Evolutionary conservation across 2,888 invertebrate genomes (phyloP), one percentile per base, ranked within the genome.

Genomic region (Dasysyrphus tricinctus): DNA sequence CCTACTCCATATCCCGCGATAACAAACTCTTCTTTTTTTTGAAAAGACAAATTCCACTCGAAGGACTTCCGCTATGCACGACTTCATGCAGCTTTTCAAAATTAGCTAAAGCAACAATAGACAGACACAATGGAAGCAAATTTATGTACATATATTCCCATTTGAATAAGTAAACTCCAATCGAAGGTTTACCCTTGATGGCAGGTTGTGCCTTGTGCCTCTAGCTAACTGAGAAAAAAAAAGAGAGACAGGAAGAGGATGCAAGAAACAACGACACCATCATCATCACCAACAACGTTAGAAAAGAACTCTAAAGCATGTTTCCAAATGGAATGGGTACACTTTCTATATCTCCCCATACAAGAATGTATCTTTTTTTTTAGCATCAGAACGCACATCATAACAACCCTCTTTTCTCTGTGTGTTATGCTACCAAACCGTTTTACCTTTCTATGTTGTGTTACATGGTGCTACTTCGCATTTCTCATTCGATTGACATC

Each of bases 21-120:
- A 59, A 39, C 16, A 19, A 37, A 24, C 11, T 12, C 4, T 34
- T 7, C 2, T 16, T 11, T 37, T 59, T 39, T 11, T 16, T 11
- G 24, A 24, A 24, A 24, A 6, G 19, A 37, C 34, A 37, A 67
- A 77, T 82, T 82, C 81, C 67, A 69, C 63, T 75, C 70, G 69
- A 75, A 51, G 34, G 69, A 57, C 61, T 83, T 49, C 61, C 61
- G 47, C 80, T 61, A 74, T 77, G 84, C 84, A 85, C 77, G 84
- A 85, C 56, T 76, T 56, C 76, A 78, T 73, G 54, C 69, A 73
- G 56, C 61, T 85, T 73, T 76, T 77, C 61, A 42, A 85, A 85
- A 85, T 85, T 77, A 85, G 76, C 84, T 73, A 56, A 80, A 73
- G 76, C 76, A 85, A 85, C 77, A 85, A 74, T 77, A 67, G 76